Conservation (phyloP, 2,797 vertebrate species). For the Eleutherodactylus coqui region DNA sequence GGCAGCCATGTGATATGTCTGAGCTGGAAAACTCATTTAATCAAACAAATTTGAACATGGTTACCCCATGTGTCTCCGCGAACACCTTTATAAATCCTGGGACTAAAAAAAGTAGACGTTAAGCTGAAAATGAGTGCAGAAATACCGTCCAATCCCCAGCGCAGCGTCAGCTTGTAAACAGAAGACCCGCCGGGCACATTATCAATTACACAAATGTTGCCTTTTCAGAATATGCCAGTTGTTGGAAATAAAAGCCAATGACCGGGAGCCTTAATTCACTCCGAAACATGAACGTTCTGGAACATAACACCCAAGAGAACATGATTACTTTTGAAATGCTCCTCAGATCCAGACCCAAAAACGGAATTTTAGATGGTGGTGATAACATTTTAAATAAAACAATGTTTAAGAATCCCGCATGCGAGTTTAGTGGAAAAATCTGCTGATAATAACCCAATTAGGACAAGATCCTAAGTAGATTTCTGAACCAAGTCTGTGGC, state of each 20-base stretch:
- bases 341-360: constrained; percentile 33
- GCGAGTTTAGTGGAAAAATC: constrained; percentile 37
- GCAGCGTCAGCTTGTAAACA: background rate
- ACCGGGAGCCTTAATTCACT: constrained; percentile 37
- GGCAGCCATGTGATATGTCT: background rate
- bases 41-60: background rate
- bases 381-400: constrained; percentile 42
- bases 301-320: constrained; percentile 50
- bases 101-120: background rate
- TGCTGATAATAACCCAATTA: constrained; percentile 46
- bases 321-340: constrained; percentile 36
- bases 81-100: background rate
- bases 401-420: constrained; percentile 37
- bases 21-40: constrained; percentile 14
- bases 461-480: constrained; percentile 35
- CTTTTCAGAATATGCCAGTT: constrained; percentile 25
- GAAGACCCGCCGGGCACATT: constrained; percentile 35
- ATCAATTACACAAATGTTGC: constrained; percentile 44
- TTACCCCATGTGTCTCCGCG: background rate
- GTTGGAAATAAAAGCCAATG: constrained; percentile 29
- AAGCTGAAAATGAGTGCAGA: background rate
- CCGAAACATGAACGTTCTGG: constrained; percentile 28
- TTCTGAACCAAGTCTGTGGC: constrained; percentile 12
- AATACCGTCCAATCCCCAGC: constrained; percentile 6
- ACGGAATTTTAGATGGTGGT: constrained; percentile 34